Evolutionary conservation across 2,797 vertebrate genomes (phyloP), one percentile per base, ranked within the genome.

Genomic region (Phaenicophaeus curvirostris): DNA sequence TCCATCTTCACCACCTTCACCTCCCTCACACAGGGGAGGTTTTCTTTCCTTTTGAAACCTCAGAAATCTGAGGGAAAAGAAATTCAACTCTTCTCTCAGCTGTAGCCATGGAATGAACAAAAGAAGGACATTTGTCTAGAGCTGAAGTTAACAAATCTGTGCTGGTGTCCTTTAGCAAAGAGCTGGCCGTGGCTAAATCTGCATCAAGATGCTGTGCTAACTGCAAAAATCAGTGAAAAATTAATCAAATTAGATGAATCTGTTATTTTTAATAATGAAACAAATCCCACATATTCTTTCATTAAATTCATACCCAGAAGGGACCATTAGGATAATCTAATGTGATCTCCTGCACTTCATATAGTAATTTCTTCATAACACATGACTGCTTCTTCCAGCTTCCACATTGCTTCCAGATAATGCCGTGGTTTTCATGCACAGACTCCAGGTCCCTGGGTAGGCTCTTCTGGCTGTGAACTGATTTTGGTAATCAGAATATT

Each of bases 221-320:
- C 62, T 28, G 68, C 46, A 19, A 66, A 44, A 50, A 74, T 35
- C 2, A 1, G 35, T 12, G 44, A 48, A 55, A 61, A 71, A 75
- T 16, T n/a, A 54, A 90, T 48, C 78, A 84, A 44, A 75, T 90
- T 20, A 59, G 57, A 75, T 19, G 21, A 87, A 79, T 79, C 35
- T 84, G 63, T 84, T 75, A 67, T 81, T 88, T 81, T 85, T 71
- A 94, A 85, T 77, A 91, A 88, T 81, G 50, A 71, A 72, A 53
- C 77, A 67, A 67, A 62, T 23, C 3, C 0, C 75, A 81, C 54
- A 53, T 61, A 72, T 67, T 73, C 44, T 57, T 88, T 88, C 85
- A 85, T 91, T 85, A 81, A 68, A 77, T 48, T 72, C 69, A 37
- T 73, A 53, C 50, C 80, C 54, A 39, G 75, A 72, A 91, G 85